Evolutionary conservation across 1,140 invertebrate species (phyloP).

Genomic region (Paramacrobiotus metropolitanus): DNA sequence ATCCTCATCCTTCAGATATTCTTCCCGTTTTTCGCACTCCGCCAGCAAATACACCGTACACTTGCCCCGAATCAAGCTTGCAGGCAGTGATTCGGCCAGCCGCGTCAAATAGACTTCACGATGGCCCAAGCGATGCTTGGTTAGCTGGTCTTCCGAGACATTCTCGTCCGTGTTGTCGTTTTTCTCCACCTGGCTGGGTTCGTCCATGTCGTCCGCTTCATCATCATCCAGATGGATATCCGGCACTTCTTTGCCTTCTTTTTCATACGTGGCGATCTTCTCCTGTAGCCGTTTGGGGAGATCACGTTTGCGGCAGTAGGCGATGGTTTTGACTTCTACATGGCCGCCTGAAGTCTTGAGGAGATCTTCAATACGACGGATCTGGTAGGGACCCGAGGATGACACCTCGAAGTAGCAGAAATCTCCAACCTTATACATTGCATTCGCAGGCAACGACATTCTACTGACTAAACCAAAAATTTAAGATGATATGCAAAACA

Average conservation of each 20-base stretch:
- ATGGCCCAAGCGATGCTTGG: slow-evolving; percentile 83
- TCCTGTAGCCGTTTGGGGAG: slow-evolving; percentile 10
- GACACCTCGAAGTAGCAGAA: slow-evolving; percentile 98
- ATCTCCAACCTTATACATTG: slow-evolving; percentile 42
- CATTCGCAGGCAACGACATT: too few relatives aligned
- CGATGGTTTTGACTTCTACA: slow-evolving; percentile 91
- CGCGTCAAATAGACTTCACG: slow-evolving; percentile 90
- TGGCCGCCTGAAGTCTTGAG: slow-evolving; percentile 92
- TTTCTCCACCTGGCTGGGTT: slow-evolving; percentile 9
- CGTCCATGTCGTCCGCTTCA: neutral
- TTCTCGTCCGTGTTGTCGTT: slow-evolving; percentile 12
- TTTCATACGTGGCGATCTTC: slow-evolving; percentile 13
- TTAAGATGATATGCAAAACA: too few relatives aligned
- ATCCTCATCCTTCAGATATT: slow-evolving; percentile 90
- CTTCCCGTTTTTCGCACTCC: slow-evolving; percentile 81
- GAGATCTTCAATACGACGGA: slow-evolving; percentile 91
- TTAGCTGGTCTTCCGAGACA: slow-evolving; percentile 33
- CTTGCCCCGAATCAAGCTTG: slow-evolving; percentile 94
- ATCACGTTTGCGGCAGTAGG: slow-evolving; percentile 11
- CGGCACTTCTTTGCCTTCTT: slow-evolving; percentile 27
- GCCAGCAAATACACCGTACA: slow-evolving; percentile 92
- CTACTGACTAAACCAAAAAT: too few relatives aligned
- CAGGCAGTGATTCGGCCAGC: slow-evolving; percentile 89
- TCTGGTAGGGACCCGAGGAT: slow-evolving; percentile 82
- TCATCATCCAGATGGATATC: slow-evolving; percentile 13